A percentile compares a stretch with the other conserved stretches of the same genome.
phyloP scores from a whole-genome alignment of 2,888 invertebrate species.

The Heliconius erato region DNA sequence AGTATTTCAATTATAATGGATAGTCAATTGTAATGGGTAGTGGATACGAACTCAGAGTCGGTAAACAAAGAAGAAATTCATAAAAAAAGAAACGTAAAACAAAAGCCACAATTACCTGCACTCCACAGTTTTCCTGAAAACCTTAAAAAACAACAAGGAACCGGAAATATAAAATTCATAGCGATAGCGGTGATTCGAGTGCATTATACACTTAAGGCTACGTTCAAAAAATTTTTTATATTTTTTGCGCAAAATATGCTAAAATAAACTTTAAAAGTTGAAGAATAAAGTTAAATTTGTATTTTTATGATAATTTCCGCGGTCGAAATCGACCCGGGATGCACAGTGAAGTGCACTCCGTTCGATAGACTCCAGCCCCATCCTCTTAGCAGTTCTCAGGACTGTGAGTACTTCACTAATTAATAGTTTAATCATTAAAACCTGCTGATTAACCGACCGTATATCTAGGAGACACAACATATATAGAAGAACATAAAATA shows the following conservation, averaged over 20 bases:
- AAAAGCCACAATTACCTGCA: constrained; percentile 10
- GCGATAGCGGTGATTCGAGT: constrained; percentile 23
- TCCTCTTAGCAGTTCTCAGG: constrained; percentile 36
- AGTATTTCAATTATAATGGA: neutral
- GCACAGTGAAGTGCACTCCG: constrained; percentile 42
- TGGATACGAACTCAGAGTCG: neutral
- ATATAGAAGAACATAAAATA: neutral
- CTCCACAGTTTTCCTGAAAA: neutral
- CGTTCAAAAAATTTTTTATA: neutral
- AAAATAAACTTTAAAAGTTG: neutral
- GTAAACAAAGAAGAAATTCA: neutral
- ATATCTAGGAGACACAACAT: neutral
- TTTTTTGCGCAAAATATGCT: neutral
- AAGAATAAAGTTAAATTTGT: constrained; percentile 1
- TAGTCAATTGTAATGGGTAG: neutral
- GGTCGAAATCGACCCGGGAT: constrained; percentile 31
- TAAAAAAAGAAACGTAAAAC: neutral
- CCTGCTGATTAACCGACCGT: constrained; percentile 15
- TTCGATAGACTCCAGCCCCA: constrained; percentile 41
- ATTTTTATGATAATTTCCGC: constrained; percentile 4
- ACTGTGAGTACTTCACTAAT: constrained; percentile 36
- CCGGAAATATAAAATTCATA: constrained; percentile 25
- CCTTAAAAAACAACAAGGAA: constrained; percentile 9
- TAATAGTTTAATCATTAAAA: constrained; percentile 38
- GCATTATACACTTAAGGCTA: constrained; percentile 24